Evolutionary conservation across 2,113 vertebrate genomes (phyloP).

Genomic region (Daphoenositta chrysoptera): DNA sequence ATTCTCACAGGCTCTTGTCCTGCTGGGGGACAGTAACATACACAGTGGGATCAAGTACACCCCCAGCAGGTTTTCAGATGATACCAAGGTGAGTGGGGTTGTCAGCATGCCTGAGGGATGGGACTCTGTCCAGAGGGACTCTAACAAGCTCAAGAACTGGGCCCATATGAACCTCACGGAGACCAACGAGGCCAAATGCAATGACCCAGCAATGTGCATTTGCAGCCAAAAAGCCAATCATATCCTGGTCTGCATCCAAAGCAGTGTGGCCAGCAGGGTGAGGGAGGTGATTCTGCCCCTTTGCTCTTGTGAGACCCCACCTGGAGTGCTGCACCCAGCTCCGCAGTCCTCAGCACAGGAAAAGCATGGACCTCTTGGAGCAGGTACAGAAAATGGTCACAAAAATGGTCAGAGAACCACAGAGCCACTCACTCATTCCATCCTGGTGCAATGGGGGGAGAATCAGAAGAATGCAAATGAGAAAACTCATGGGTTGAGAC

Average conservation of each 20-base stretch:
- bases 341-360: background rate
- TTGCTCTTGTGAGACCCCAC: background rate
- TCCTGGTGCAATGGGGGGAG: background rate
- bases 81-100: background rate
- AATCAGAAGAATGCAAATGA: background rate
- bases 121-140: background rate
- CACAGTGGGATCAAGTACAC: background rate
- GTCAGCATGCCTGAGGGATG: background rate
- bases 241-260: background rate
- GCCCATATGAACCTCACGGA: background rate
- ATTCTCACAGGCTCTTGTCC: background rate
- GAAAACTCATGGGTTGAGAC: background rate
- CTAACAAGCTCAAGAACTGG: background rate
- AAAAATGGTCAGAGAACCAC: background rate
- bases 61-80: background rate
- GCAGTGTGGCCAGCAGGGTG: background rate
- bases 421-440: fast-evolving
- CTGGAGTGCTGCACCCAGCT: background rate
- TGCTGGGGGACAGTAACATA: background rate
- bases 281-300: background rate
- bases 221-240: background rate
- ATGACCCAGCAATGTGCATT: background rate
- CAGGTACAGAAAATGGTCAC: background rate
- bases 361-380: background rate
- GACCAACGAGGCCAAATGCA: background rate